Conservation (phyloP, 2,113 vertebrate species). For the Candoia aspera region DNA sequence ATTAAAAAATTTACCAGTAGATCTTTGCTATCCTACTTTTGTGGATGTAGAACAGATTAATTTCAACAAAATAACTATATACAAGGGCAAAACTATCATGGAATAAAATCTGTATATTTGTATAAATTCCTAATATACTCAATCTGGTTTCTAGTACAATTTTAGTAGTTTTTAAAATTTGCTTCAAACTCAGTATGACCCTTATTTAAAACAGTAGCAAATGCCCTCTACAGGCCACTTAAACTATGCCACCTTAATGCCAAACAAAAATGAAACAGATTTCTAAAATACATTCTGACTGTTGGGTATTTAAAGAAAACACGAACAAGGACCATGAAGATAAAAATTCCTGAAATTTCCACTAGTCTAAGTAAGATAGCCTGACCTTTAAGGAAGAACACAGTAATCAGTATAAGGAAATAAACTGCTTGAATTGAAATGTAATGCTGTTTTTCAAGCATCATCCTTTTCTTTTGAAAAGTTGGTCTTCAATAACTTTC, state of each 20-base stretch:
- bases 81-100: constrained; percentile 52
- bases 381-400: constrained; percentile 52
- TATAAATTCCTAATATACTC: constrained; percentile 59
- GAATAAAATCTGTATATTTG: constrained; percentile 56
- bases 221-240: constrained; percentile 34
- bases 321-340: constrained; percentile 3
- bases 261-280: constrained; percentile 55
- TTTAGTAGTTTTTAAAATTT: constrained; percentile 54
- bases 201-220: constrained; percentile 53
- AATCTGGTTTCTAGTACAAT: constrained; percentile 31
- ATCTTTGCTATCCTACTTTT: constrained; percentile 72
- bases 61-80: constrained; percentile 69
- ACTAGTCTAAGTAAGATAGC: constrained; percentile 20
- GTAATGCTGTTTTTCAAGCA: constrained; percentile 42
- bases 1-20: constrained; percentile 72
- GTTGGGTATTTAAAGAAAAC: constrained; percentile 28
- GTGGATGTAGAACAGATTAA: constrained; percentile 65
- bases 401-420: constrained; percentile 30
- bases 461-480: constrained; percentile 32
- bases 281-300: constrained; percentile 37
- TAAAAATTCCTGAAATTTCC: constrained; percentile 23
- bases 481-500: background rate
- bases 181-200: constrained; percentile 45
- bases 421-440: constrained; percentile 39
- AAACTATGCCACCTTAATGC: constrained; percentile 40